These are phyloP conservation scores for Myrmophylax atrothorax DNA, from an alignment of 2,113 vertebrate species.

Conservation along the genomic window DNA sequence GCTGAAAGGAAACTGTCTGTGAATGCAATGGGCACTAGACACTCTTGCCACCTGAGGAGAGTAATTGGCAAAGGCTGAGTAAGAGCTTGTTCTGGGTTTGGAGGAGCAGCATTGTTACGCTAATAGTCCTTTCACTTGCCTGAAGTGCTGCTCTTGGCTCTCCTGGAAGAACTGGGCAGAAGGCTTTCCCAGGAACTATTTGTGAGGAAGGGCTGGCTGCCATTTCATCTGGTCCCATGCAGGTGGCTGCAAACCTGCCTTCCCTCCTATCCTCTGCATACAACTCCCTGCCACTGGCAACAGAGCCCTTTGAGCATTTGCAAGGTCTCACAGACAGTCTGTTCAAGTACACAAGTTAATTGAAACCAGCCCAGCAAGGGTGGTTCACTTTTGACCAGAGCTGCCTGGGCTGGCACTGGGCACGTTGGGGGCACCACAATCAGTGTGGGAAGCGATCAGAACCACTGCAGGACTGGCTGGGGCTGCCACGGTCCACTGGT, in stretches of 20 bases:
- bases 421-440: accelerated
- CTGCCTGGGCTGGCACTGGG: not conserved
- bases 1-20: conserved; percentile 51
- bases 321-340: not conserved
- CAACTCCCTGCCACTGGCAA: not conserved
- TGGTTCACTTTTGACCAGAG: not conserved
- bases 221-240: not conserved
- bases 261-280: not conserved
- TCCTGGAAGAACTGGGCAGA: not conserved
- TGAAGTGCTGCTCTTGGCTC: not conserved
- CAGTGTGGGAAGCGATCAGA: not conserved
- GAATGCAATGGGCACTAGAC: not conserved
- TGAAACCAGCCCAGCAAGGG: not conserved
- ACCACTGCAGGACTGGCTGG: not conserved
- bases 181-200: conserved; percentile 31
- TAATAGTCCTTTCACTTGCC: conserved; percentile 55
- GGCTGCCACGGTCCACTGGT: accelerated
- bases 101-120: conserved; percentile 63
- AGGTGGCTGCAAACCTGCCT: not conserved
- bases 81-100: conserved; percentile 46
- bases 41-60: conserved; percentile 58
- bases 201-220: not conserved
- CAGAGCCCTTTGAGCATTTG: not conserved
- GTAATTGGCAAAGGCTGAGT: conserved; percentile 36
- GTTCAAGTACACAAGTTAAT: not conserved